Evolutionary conservation across 92 coral and sea anemone species (phyloP), one percentile per base, ranked within the genome.

Genomic region (Anthopleura xanthogrammica): DNA sequence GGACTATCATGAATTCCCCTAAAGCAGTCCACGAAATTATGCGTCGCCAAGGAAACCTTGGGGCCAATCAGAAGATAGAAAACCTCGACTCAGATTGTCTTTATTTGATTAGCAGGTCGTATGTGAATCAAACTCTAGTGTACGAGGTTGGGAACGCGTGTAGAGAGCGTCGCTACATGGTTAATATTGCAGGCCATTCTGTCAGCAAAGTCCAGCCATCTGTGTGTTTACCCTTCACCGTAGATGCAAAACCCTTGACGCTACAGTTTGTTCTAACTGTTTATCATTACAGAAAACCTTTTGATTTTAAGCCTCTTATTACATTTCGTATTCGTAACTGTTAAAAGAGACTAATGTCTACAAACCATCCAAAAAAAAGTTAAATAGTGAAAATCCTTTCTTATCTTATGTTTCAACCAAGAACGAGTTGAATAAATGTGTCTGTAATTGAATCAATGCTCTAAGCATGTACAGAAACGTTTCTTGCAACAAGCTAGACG

Each of bases 71-170:
- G 12, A 81, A 88, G 23, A 85, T 88, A 56, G 89, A 90, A 73
- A 76, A 83, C 74, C 84, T 94, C 9, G 92, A 92, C 66, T 88
- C 80, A 20, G 55, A 85, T n/a, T 94, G 98, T 64, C 80, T 94
- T 55, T 80, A 88, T 50, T 83, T 94, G 14, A 72, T 90, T 43
- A 90, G 91, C 8, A 79, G 98, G 85, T 90, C 89, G 20, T 95
- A 91, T 17, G 85, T 83, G 42, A 71, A 84, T 42, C 80, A 83
- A 5, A 85, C 88, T 22, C 88, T 83, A 17, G 60, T 84, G 22
- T 86, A 90, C 42, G 95, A 92, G 65, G 39, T 92, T 50, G 89
- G 86, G 0, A 92, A 90, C 81, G 90, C 90, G 2, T 92, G 95
- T 36, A 66, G 55, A 20, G 57, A 83, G 20, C 81, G 93, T 54